Evolutionary conservation across 2,797 vertebrate species (phyloP).

Genomic region (Phataginus tetradactyla): DNA sequence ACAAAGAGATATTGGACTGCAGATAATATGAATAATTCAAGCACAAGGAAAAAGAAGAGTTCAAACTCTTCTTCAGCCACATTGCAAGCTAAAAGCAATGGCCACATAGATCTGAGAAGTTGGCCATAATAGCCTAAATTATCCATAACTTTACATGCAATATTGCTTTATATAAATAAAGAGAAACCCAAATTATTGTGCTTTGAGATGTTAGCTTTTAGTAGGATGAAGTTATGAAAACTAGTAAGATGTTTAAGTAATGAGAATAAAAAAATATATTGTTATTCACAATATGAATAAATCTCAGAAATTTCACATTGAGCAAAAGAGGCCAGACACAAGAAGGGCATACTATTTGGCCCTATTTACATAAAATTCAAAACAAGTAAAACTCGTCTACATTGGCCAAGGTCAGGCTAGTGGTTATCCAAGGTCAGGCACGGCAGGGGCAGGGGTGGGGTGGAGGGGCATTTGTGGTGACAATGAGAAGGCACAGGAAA

Average conservation of each 20-base stretch:
- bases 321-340: background rate
- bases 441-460: background rate
- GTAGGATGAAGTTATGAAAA: background rate
- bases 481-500: no score
- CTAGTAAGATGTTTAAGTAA: background rate
- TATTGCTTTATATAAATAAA: background rate
- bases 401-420: background rate
- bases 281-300: background rate
- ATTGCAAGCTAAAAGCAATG: background rate
- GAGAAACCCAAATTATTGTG: background rate
- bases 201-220: background rate
- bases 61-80: background rate
- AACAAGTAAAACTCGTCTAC: background rate
- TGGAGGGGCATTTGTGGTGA: background rate
- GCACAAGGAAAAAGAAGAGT: background rate
- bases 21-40: background rate
- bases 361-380: background rate
- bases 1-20: background rate
- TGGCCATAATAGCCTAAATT: background rate
- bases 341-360: background rate
- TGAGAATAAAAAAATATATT: background rate
- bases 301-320: background rate
- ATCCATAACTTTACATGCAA: background rate
- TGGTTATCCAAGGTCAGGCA: background rate
- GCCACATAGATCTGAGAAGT: background rate